Base-by-base conservation (phyloP, 2,113 vertebrate genomes). In the Vidua macroura region DNA sequence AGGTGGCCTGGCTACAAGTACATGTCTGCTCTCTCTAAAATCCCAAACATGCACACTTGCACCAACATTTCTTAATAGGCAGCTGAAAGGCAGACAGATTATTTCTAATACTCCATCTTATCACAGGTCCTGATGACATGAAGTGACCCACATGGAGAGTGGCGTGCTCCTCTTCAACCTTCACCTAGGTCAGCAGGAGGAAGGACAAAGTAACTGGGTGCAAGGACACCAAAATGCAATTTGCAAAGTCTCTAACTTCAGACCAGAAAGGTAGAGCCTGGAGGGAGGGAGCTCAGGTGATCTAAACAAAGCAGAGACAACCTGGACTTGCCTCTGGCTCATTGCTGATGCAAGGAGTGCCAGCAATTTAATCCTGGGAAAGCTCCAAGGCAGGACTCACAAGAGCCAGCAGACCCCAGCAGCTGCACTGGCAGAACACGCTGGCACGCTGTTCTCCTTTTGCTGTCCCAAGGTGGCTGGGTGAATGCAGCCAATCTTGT, bases 291-390 rank as follows among this genome's bases (percentile, higher is more conserved):
- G 17, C 68, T 95, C 76, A 94, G 88, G 82, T 88, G 83, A 92
- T 81, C 59, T n/a, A 60, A 92, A 56, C 72, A 93, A 60, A 90
- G 48, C 55, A 83, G 48, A 41, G 41, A 13, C 41, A 95, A 49
- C 55, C 68, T 63, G 75, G 87, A 74, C 87, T 52, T 83, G 70
- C 39, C 59, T 77, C 56, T 77, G 63, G 87, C 75, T 86, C 48
- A 18, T 13, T 78, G 73, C 22, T 94, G 56, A 81, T 22, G 60
- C 52, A 59, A 37, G 0, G 3, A 90, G 44, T 46, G 76, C 60
- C 92, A 86, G 79, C 90, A 90, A 58, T 88, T 92, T 64, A 68
- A 78, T 92, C 41, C 88, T 88, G 92, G 93, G 59, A 39, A 28
- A 30, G 74, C 63, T 90, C 89, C 96, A 88, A 53, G 75, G 46